Base-by-base conservation (phyloP, 2,888 invertebrate genomes). In the Plebejus argus region DNA sequence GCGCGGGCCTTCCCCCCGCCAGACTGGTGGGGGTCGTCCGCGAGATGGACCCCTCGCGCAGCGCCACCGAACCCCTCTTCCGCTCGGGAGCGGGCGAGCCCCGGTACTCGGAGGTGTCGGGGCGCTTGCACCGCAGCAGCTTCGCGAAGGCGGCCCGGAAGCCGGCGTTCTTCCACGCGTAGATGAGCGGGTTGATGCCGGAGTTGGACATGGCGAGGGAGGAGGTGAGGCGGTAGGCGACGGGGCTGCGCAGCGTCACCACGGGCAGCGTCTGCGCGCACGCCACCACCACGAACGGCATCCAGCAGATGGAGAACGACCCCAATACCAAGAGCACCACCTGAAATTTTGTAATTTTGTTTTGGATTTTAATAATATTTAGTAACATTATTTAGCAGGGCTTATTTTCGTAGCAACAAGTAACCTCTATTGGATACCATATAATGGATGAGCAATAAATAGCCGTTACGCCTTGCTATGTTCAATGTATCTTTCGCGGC, bases 101-200 rank as follows among this genome's bases (percentile, higher is more conserved):
- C 74, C 94, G 88, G 81, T 95, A 94, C 79, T 95, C 94, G 0
- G 94, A 93, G 0, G 94, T 90, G 83, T 96, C 96, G 0, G 96
- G 96, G 79, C 95, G 92, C 84, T 95, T 95, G 86, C 97, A 97
- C 39, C 95, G 95, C 20, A 97, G 89, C 15, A 97, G 91, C 81
- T 95, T 95, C 49, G 95, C 94, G 85, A 97, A 97, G 1, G 97
- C 96, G 76, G 95, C 95, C 5, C 97, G 95, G 86, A 97, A 97
- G 80, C 96, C 97, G 8, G 95, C 94, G 87, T 97, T 97, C 88
- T 97, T 97, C 97, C 97, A 97, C 49, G 97, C 97, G 91, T 97
- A 97, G 83, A 97, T 97, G 71, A 97, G 91, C 0, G 97, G 97
- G 90, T 97, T 97, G 85, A 97, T 95, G 45, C 96, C 96, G 10